These are phyloP conservation scores for Phrynocephalus forsythii DNA, from an alignment of 2,797 vertebrate genomes.

Conservation along the genomic window DNA sequence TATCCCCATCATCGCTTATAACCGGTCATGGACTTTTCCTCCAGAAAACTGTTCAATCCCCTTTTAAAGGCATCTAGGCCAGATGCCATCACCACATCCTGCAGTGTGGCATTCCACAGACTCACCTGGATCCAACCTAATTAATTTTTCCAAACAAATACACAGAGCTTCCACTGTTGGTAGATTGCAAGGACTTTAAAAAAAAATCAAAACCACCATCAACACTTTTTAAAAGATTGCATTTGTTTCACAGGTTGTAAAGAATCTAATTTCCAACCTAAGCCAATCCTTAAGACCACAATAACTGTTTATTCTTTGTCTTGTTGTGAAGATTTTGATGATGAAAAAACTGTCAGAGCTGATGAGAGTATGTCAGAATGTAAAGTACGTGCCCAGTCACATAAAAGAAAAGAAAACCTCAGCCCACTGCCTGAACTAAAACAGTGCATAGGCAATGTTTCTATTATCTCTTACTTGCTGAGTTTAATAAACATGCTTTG, in stretches of 20 bases:
- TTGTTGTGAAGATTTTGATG: conserved; percentile 7
- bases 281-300: neutral
- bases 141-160: neutral
- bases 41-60: too few species aligned
- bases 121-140: neutral
- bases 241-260: neutral
- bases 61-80: too few species aligned
- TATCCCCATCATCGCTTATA: too few species aligned
- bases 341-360: conserved; percentile 21
- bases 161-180: neutral
- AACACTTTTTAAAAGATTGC: neutral
- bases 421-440: neutral
- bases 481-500: neutral
- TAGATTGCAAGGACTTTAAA: conserved; percentile 35
- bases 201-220: conserved; percentile 2
- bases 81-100: too few species aligned
- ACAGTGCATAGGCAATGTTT: neutral
- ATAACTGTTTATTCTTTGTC: conserved; percentile 18
- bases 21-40: too few species aligned
- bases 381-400: neutral
- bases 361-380: neutral
- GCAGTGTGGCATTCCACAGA: too few species aligned
- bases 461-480: neutral
- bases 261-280: neutral
- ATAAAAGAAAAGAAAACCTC: neutral